Evolutionary conservation across 2,797 vertebrate genomes (phyloP).

Genomic region (Gymnoscopelus microlampas): DNA sequence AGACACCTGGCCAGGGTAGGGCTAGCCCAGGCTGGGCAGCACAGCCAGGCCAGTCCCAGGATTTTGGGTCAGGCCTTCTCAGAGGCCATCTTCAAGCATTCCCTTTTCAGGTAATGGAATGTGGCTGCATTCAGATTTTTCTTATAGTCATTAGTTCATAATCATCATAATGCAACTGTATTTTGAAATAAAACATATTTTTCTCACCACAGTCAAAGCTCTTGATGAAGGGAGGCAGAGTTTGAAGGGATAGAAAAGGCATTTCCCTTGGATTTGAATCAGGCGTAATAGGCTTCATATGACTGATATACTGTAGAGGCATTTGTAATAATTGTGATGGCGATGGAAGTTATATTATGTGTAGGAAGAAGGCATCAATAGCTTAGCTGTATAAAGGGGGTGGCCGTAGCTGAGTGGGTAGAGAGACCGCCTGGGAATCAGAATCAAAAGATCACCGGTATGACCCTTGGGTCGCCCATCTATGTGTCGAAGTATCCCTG

Average conservation of each 20-base stretch:
- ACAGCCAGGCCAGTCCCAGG: constrained; percentile 60
- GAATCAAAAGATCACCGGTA: too few relatives aligned
- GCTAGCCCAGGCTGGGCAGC: constrained; percentile 59
- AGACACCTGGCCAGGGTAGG: constrained; percentile 75
- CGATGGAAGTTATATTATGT: too few relatives aligned
- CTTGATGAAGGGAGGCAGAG: not conserved
- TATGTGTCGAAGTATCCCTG: too few relatives aligned
- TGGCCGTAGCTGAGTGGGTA: too few relatives aligned
- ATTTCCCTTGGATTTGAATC: too few relatives aligned
- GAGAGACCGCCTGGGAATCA: too few relatives aligned
- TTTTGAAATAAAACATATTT: constrained; percentile 6
- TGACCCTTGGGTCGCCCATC: too few relatives aligned
- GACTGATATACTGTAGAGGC: too few relatives aligned
- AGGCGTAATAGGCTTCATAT: too few relatives aligned
- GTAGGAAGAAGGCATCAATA: too few relatives aligned
- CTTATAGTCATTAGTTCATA: not conserved
- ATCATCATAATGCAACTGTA: not conserved
- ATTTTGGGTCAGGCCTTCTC: constrained; percentile 79
- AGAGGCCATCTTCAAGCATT: constrained; percentile 75
- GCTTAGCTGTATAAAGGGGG: too few relatives aligned
- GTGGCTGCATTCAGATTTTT: not conserved
- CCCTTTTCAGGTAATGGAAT: constrained; percentile 74
- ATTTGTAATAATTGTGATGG: too few relatives aligned
- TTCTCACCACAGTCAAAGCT: constrained; percentile 10
- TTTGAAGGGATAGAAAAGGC: not conserved